Conservation (phyloP, 2,113 vertebrate species). For the Gobius niger region DNA sequence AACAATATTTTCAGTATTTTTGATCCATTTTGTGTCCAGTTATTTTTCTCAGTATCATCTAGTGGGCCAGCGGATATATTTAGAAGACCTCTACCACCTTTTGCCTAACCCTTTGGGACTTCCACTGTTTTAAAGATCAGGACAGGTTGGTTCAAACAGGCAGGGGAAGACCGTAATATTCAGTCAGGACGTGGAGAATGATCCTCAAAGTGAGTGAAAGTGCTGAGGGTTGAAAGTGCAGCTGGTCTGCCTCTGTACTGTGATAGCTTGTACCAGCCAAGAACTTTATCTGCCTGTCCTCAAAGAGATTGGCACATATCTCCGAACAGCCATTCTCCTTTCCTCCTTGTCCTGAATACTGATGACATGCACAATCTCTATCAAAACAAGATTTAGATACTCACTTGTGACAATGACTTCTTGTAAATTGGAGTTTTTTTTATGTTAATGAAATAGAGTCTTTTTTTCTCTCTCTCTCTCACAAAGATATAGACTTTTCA, state of each 20-base stretch:
- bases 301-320: constrained; percentile 20
- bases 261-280: constrained; percentile 27
- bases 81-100: not conserved
- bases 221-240: constrained; percentile 37
- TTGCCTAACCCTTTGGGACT: not conserved
- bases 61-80: too few relatives aligned
- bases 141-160: constrained; percentile 13
- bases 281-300: constrained; percentile 29
- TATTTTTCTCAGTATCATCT: too few relatives aligned
- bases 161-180: constrained; percentile 27
- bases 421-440: constrained; percentile 19
- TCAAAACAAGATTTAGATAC: not conserved
- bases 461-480: not conserved
- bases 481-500: constrained; percentile 18
- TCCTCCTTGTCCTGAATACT: not conserved
- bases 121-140: constrained; percentile 27
- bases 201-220: constrained; percentile 27
- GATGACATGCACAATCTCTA: constrained; percentile 13
- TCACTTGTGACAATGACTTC: not conserved
- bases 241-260: constrained; percentile 24
- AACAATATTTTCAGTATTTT: too few relatives aligned
- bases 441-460: constrained; percentile 30
- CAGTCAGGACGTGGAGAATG: constrained; percentile 26
- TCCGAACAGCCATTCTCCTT: not conserved
- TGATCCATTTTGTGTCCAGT: too few relatives aligned